These are phyloP conservation scores for Tenebrosternarchus preto DNA, from an alignment of 2,113 vertebrate species.

Conservation along the genomic window DNA sequence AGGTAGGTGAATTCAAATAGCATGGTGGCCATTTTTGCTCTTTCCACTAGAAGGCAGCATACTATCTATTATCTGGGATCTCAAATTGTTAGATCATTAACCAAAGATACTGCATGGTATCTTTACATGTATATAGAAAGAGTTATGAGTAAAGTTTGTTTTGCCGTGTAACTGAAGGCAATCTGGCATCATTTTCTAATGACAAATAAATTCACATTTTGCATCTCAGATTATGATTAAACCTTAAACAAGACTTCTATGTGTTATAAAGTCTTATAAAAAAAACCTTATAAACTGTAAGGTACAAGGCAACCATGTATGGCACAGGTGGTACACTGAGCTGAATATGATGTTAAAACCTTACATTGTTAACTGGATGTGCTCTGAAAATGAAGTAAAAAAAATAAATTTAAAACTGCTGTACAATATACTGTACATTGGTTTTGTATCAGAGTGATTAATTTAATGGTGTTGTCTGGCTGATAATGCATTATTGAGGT, in stretches of 20 bases:
- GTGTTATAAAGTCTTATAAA: not conserved
- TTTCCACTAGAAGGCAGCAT: conserved; percentile 7
- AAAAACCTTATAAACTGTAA: not conserved
- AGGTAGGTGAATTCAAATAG: not conserved
- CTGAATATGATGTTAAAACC: not conserved
- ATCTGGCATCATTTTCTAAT: not conserved
- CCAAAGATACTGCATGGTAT: not conserved
- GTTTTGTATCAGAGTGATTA: not conserved
- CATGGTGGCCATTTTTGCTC: not conserved
- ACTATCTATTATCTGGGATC: not conserved
- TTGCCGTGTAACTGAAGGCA: not conserved
- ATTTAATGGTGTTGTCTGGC: not conserved
- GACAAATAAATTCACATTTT: not conserved
- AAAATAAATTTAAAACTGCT: not conserved
- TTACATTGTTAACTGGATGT: not conserved
- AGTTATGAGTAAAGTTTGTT: not conserved
- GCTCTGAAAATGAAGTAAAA: not conserved
- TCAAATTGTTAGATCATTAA: not conserved
- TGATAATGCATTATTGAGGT: conserved; percentile 28
- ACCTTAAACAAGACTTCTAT: not conserved
- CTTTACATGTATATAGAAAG: not conserved
- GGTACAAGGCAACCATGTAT: not conserved
- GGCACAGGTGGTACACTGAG: not conserved
- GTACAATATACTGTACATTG: not conserved
- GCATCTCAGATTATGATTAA: not conserved